Evolutionary conservation across 2,888 invertebrate species (phyloP), one percentile per base, ranked within the genome.

Genomic region (Drosophila ezoana): DNA sequence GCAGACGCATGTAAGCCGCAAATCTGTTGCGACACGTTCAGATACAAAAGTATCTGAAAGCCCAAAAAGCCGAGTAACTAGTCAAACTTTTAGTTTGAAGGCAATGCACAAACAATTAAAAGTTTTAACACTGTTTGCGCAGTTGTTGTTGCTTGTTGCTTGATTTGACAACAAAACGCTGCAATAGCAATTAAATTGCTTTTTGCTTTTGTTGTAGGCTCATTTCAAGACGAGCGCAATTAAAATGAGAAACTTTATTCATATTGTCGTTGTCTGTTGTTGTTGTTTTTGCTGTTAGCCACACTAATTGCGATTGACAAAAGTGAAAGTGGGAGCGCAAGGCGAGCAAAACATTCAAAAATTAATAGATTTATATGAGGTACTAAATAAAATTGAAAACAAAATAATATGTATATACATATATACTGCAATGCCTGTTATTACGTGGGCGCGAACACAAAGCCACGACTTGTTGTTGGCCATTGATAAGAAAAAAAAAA

Each of bases 281-380:
- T 74, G 68, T 51, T 58, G 54, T 48, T 44, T 20, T 53, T 41
- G 43, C 18, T 53, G n/a, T 37, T 37, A 9, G 58, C 56, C 54
- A 70, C 71, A 70, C 83, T 80, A 82, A 82, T 82, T 86, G 81
- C 84, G 76, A 86, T 81, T 86, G 86, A 76, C 59, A 76, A 78
- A 83, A 86, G 87, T 83, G 87, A 83, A 83, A 82, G 82, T 65
- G 69, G 40, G 48, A 44, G 56, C 56, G 57, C 51, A 38, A 56
- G 18, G 20, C 47, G 48, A 41, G 56, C 52, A 40, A 75, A 71
- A 58, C 49, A 58, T 56, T 45, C 28, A 70, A 61, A 71, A 75
- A 75, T 54, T 66, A 75, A 71, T 56, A 66, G 51, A 66, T 58
- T 71, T 65, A 70, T 56, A 56, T 63, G 59, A 56, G 71, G 45